Conservation (phyloP, 1,140 invertebrate genomes). For the Conus ventricosus region DNA sequence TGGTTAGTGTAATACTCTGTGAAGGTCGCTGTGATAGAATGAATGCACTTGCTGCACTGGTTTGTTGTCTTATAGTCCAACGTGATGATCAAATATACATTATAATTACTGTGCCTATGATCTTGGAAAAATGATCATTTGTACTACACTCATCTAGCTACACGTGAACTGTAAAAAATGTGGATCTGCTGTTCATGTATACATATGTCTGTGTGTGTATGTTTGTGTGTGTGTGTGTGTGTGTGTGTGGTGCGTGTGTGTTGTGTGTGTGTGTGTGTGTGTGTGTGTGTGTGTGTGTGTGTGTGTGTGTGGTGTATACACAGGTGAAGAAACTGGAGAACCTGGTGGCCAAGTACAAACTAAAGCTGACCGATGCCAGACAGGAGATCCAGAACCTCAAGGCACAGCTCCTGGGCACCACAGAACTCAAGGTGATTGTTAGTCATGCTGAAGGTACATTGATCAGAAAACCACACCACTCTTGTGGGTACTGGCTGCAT, state of each 20-base stretch:
- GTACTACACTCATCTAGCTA: too few species aligned
- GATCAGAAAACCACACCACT: too few species aligned
- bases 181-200: neutral
- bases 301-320: conserved; percentile 30
- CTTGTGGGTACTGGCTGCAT: too few species aligned
- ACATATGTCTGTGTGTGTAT: conserved; percentile 9
- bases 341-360: conserved; percentile 70
- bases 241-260: conserved; percentile 20
- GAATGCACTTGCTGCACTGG: too few species aligned
- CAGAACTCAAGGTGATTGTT: conserved; percentile 67
- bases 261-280: conserved; percentile 19
- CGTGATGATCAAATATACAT: too few species aligned
- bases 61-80: too few species aligned
- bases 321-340: conserved; percentile 67
- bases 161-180: too few species aligned
- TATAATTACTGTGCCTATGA: too few species aligned
- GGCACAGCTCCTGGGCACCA: conserved; percentile 69
- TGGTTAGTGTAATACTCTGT: too few species aligned
- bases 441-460: too few species aligned
- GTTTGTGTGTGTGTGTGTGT: conserved; percentile 24
- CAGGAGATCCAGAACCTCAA: conserved; percentile 70
- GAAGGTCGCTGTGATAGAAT: too few species aligned
- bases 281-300: neutral
- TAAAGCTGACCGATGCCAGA: conserved; percentile 65
- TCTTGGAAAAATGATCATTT: too few species aligned